Base-by-base conservation (phyloP, 2,113 vertebrate species). In the Cygnus atratus region DNA sequence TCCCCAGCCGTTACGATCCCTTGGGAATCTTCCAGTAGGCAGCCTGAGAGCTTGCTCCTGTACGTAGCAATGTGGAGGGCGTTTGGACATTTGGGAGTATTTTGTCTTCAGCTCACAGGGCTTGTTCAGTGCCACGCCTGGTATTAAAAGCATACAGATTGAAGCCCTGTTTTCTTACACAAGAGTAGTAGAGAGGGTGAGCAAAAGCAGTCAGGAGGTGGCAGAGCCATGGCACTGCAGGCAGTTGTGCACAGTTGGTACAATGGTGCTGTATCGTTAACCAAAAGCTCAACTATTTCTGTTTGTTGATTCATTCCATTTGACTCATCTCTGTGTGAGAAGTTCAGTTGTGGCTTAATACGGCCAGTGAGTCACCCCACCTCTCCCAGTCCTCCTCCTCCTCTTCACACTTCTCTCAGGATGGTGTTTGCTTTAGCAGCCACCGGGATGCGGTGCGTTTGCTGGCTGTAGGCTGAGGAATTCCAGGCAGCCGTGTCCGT, bases 401-500 rank as follows among this genome's bases (percentile, higher is more conserved):
- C 72, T 92, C 31, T 52, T 92, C 20, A 0, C 90, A 68, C 90
- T 90, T 88, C 86, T 94, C 76, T 78, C 83, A 84, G 68, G 65
- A 84, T 67, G 20, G 31, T 95, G 86, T 93, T 90, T 90, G 76
- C 84, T 95, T 95, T 72, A 87, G 83, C 65, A 94, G 92, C 90
- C 91, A 35, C 87, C 52, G 78, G 68, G 84, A 50, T 91, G 62
- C 7, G 2, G 65, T 82, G 39, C 9, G 3, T 95, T 84, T 87
- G 80, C 88, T 93, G 80, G 73, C 90, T 90, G 70, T 29, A 91
- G 76, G 73, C 86, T 93, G 88, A 95, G 83, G 92, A 94, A 90
- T 96, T 88, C 66, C 74, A 90, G 61, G 88, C 86, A 88, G 80
- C 48, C 57, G 50, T 90, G 68, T 11, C 54, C 0, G 17, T 41